Percentiles rank a stretch among this genome's conserved stretches.
Conservation (phyloP, 2,888 invertebrate genomes). For the Heteromyza rotundicornis region DNA sequence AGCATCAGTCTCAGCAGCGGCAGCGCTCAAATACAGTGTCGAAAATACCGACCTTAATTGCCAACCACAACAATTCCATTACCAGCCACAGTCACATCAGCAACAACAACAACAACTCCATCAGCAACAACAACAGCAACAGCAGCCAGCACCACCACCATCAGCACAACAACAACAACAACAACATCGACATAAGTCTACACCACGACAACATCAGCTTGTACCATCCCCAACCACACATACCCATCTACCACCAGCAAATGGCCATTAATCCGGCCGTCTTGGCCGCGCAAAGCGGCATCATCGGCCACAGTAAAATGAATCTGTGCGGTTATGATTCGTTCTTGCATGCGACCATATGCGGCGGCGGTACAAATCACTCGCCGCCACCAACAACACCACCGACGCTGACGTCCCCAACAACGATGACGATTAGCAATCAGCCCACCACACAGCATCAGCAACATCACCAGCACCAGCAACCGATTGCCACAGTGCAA, state of each 20-base stretch:
- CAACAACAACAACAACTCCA: slow-evolving; percentile 42
- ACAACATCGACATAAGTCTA: slow-evolving; percentile 36
- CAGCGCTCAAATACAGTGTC: slow-evolving; percentile 62
- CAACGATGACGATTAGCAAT: slow-evolving; percentile 2
- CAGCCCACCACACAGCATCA: neutral
- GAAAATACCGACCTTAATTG: slow-evolving; percentile 61
- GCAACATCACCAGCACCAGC: slow-evolving; percentile 24
- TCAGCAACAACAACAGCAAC: slow-evolving; percentile 32
- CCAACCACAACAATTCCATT: slow-evolving; percentile 49
- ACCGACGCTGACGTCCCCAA: slow-evolving; percentile 16
- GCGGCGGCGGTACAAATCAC: slow-evolving; percentile 56
- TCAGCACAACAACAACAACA: slow-evolving; percentile 65
- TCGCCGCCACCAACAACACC: slow-evolving; percentile 48
- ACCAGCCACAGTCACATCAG: slow-evolving; percentile 46
- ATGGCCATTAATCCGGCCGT: slow-evolving; percentile 69
- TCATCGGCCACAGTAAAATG: slow-evolving; percentile 59
- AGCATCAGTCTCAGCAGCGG: slow-evolving; percentile 42
- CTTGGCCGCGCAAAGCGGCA: slow-evolving; percentile 52
- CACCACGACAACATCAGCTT: slow-evolving; percentile 46
- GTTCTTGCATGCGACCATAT: slow-evolving; percentile 70
- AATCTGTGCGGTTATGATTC: slow-evolving; percentile 67
- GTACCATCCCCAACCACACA: slow-evolving; percentile 63
- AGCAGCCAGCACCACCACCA: slow-evolving; percentile 30
- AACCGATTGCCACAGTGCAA: slow-evolving; percentile 56
- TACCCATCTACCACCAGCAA: slow-evolving; percentile 69